Conservation (phyloP, 2,113 vertebrate species). For the Agelaius tricolor region DNA sequence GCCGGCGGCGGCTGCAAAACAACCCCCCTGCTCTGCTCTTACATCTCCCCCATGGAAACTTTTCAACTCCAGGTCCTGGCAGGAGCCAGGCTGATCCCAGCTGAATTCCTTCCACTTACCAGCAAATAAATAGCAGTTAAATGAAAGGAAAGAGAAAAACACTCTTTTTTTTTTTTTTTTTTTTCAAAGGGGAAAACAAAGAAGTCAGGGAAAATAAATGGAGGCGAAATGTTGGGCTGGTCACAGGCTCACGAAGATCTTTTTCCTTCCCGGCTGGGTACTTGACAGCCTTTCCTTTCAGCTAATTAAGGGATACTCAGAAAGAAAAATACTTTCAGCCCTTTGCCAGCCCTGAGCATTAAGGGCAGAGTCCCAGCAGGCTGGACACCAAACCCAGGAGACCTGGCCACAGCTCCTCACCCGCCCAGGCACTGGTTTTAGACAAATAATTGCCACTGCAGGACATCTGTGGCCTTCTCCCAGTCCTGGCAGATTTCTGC, state of each 20-base stretch:
- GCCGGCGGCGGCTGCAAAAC: not conserved
- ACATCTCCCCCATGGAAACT: conserved; percentile 37
- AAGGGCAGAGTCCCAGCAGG: not conserved
- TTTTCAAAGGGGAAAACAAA: conserved; percentile 51
- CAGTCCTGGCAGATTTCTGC: not conserved
- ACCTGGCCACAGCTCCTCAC: not conserved
- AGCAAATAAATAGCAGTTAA: conserved; percentile 61
- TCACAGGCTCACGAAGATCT: conserved; percentile 1
- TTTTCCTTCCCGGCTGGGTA: not conserved
- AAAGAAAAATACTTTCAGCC: conserved; percentile 13
- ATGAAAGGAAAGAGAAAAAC: conserved; percentile 40
- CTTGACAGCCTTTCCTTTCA: conserved; percentile 35
- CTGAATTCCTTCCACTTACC: conserved; percentile 61
- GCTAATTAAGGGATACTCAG: conserved; percentile 39
- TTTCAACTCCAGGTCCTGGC: conserved; percentile 42
- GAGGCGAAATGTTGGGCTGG: not conserved
- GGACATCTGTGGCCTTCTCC: not conserved
- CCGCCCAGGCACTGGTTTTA: not conserved
- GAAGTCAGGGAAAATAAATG: not conserved
- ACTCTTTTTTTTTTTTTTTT: not conserved
- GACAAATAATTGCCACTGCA: not conserved
- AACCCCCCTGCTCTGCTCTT: conserved; percentile 10
- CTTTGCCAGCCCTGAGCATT: conserved; percentile 12
- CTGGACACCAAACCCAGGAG: not conserved
- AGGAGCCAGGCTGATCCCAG: conserved; percentile 42